A percentile compares a stretch with the other conserved stretches of the same genome.
phyloP scores from a whole-genome alignment of 2,113 vertebrate species.

The Sinocyclocheilus grahami region DNA sequence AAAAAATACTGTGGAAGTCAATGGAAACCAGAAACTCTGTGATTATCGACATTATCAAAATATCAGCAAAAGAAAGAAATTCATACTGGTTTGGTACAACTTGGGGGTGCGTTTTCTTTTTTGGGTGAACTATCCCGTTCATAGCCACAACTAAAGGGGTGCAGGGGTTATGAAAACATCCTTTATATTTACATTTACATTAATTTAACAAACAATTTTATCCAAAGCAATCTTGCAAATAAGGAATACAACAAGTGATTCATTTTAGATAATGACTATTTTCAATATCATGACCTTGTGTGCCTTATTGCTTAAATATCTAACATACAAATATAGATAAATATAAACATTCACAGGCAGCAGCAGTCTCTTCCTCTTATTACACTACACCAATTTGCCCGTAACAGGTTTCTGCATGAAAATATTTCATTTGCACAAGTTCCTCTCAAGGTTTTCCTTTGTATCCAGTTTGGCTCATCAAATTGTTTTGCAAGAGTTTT shows the following conservation, averaged over 20 bases:
- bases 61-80: no score
- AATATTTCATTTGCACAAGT: conserved; percentile 26
- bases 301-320: not conserved
- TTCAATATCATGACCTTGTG: not conserved
- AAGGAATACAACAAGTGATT: not conserved
- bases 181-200: not conserved
- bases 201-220: not conserved
- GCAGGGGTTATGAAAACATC: not conserved
- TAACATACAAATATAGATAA: not conserved
- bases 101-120: not conserved
- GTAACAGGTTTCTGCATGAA: conserved; percentile 34
- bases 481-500: conserved; percentile 25
- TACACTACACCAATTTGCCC: not conserved
- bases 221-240: not conserved
- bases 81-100: no score
- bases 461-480: conserved; percentile 28
- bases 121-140: not conserved
- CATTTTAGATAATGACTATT: not conserved
- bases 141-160: not conserved
- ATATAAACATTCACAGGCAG: not conserved
- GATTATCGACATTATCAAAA: no score
- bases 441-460: conserved; percentile 34
- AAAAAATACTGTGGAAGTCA: no score
- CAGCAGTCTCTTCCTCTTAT: not conserved
- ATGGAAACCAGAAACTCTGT: no score